phyloP scores from a whole-genome alignment of 2,113 vertebrate genomes.

The Patagioenas fasciata region DNA sequence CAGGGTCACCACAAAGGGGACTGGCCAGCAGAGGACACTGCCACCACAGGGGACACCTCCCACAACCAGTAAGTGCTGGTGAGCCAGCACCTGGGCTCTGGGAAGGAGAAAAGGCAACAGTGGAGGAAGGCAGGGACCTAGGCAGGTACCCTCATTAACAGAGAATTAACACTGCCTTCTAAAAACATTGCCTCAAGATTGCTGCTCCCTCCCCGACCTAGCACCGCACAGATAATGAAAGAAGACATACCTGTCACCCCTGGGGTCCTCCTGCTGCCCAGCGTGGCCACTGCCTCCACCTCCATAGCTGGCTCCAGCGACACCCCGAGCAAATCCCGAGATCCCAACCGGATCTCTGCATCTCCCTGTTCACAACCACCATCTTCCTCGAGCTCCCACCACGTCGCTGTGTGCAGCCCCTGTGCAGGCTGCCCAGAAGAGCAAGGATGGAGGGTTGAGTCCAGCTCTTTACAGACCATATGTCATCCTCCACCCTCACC shows the following conservation, averaged over 20 bases:
- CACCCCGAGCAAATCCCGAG: neutral
- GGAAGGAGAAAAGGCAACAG: neutral
- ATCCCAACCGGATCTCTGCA: neutral
- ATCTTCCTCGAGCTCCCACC: neutral
- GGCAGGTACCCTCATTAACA: neutral
- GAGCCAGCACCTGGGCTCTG: neutral
- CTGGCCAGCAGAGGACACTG: neutral
- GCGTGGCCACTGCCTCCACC: neutral
- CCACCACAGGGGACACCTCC: neutral
- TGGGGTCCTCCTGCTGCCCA: slow-evolving; percentile 1
- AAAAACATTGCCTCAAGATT: neutral
- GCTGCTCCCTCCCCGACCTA: neutral
- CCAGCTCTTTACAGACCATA: neutral
- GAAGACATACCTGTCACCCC: slow-evolving; percentile 36
- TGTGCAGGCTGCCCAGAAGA: neutral
- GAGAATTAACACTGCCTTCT: neutral
- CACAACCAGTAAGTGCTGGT: neutral
- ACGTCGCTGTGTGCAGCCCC: neutral
- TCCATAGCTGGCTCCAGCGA: neutral
- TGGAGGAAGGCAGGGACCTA: neutral
- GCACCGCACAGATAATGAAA: neutral
- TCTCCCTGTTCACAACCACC: neutral
- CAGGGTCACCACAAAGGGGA: neutral
- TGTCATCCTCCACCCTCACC: neutral
- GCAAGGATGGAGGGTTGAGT: neutral